Base-by-base conservation (phyloP, 2,113 vertebrate genomes). In the Petaurus breviceps region DNA sequence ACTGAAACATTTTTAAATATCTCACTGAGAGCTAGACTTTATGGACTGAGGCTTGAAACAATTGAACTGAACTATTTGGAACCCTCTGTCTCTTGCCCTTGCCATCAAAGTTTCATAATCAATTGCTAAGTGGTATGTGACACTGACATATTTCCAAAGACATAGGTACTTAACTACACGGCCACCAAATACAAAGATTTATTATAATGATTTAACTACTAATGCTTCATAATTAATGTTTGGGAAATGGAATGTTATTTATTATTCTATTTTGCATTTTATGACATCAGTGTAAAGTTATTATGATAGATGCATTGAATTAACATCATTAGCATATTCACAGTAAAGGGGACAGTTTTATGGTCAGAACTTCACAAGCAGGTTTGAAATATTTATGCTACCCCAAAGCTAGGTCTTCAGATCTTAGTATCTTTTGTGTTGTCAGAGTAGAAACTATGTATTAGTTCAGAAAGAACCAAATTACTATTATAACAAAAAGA, bases 171-270 rank as follows among this genome's bases (percentile, higher is more conserved):
- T 96, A 95, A 95, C 84, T 96, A 95, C 92, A 93, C 93, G 91
- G 43, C 28, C 61, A 90, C 51, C 43, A 95, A 97, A 95, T 84
- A 47, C 43, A 31, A 11, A 96, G 23, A 96, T 97, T 95, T 93
- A 89, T 95, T 84, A 95, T 90, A 51, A 53, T 97, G 68, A 96
- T 93, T 97, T 97, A 92, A 89, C 92, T 92, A 47, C 50, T 95
- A 94, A 94, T 96, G 43, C 46, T 24, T 97, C 55, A 93, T 91
- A 94, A 97, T 97, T 97, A 95, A 96, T 97, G 53, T 92, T 92
- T 96, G 92, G 84, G 51, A 98, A 97, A 97, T 97, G 96, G 54
- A 89, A 94, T 96, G 26, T 53, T 49, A 51, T 93, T 98, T 98
- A 89, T 97, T 91, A 92, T 96, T 97, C 0, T 95, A 90, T 96